Percentiles rank a stretch among this genome's conserved stretches.
Evolutionary conservation across 2,113 vertebrate genomes (phyloP).

Genomic region (Halichoerus grypus): DNA sequence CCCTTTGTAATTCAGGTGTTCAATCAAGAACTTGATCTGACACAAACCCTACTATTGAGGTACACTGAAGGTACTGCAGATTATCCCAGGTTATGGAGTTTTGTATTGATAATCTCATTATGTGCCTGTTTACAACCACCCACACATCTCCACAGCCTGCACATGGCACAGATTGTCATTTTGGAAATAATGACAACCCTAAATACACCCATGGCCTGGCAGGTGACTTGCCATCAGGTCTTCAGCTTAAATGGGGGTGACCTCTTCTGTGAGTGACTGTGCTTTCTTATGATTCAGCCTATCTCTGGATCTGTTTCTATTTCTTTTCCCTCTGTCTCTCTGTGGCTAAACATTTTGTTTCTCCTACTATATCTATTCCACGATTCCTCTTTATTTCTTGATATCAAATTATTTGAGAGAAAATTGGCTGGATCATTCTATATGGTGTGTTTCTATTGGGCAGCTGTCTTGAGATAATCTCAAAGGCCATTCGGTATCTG

Average conservation of each 20-base stretch:
- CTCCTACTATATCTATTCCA: background rate
- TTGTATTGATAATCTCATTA: background rate
- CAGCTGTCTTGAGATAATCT: background rate
- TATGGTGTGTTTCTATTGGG: background rate
- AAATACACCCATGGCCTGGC: background rate
- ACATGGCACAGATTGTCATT: background rate
- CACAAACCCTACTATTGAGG: background rate
- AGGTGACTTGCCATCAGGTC: background rate
- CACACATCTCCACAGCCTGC: fast-evolving
- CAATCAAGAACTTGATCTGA: background rate
- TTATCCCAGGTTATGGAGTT: background rate
- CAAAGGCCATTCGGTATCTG: background rate
- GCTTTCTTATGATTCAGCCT: background rate
- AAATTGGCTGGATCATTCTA: background rate
- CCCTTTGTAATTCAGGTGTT: background rate
- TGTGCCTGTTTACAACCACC: background rate
- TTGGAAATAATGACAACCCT: background rate
- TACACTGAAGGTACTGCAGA: background rate
- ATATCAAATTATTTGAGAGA: background rate
- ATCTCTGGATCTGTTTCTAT: background rate
- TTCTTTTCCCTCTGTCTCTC: background rate
- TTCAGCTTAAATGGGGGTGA: background rate
- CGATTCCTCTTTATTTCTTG: background rate
- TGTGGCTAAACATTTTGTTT: background rate
- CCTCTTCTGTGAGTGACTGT: background rate